Base-by-base conservation (phyloP, 1,140 invertebrate genomes). In the Teleopsis dalmanni region DNA sequence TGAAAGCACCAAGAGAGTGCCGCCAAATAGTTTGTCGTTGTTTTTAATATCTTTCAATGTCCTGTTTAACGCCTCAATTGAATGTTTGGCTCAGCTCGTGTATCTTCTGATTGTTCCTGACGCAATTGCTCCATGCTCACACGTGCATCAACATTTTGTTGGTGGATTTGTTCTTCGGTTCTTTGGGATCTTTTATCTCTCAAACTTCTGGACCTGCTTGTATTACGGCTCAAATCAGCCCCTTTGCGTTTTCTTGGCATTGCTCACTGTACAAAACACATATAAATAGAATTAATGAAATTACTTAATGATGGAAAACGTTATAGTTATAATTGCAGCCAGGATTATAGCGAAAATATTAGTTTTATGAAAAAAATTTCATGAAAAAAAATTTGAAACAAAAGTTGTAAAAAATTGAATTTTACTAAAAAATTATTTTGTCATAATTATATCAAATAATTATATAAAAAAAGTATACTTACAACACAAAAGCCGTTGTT, bases 1-100 rank as follows among this genome's bases (percentile, higher is more conserved):
- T 50, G 69, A 48, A 26, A 60, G 50, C 31, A 67, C 27, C 31
- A 66, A 45, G 35, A 59, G 48, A 55, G 62, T 60, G 11, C 59
- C 60, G 37, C 55, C 58, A 48, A 69, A 65, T 11, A 48, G 55
- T 23, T 41, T 4, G 35, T 57, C 8, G 47, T 62, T 58, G 34
- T 53, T 47, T 10, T 55, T 57, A 9, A 72, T 31, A 67, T 73
- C 62, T 65, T 65, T 42, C 31, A 72, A 54, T 29, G 58, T 60
- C 57, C 63, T 50, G 52, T 75, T 51, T 8, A 76, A 54, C 35
- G 65, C 70, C n/a, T 29, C 27, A 29, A 13, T 27, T 44, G 42
- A 52, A 53, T n/a, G 57, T 57, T 58, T 2, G 52, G 52, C 47
- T 56, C 54, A 57, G 3, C 53, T 53, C 51, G 53, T 53, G 51